Evolutionary conservation across 2,797 vertebrate species (phyloP).

Genomic region (Poecilia picta): DNA sequence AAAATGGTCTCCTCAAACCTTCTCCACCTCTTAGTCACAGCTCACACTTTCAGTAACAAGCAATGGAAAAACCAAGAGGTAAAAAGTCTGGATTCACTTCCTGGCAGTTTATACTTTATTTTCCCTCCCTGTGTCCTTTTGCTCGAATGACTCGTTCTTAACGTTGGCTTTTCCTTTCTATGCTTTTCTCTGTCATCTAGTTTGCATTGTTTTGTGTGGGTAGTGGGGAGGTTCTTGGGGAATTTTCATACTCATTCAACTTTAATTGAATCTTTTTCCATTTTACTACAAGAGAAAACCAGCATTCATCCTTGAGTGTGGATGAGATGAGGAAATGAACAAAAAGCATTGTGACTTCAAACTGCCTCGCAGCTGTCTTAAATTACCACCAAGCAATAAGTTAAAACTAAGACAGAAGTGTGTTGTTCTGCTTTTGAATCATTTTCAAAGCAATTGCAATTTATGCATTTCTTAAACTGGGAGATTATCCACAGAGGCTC

Average conservation of each 20-base stretch:
- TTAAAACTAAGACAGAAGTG: constrained; percentile 17
- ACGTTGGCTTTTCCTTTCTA: constrained; percentile 16
- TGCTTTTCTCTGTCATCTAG: constrained; percentile 7
- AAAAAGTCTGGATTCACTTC: constrained; percentile 40
- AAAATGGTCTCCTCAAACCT: constrained; percentile 16
- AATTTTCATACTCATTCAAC: neutral
- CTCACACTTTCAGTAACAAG: constrained; percentile 29
- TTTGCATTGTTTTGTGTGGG: constrained; percentile 14
- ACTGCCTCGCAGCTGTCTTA: constrained; percentile 18
- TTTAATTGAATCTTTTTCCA: neutral
- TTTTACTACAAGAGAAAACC: neutral
- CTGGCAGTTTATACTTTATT: constrained; percentile 41
- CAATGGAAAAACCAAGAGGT: constrained; percentile 34
- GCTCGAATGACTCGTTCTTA: constrained; percentile 9
- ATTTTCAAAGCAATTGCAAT: constrained; percentile 1
- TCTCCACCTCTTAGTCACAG: constrained; percentile 1
- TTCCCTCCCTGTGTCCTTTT: constrained; percentile 21
- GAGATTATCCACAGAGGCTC: neutral
- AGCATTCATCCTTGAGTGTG: neutral
- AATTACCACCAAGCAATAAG: constrained; percentile 23
- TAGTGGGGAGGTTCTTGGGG: neutral
- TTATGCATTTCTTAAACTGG: constrained; percentile 9
- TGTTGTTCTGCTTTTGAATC: neutral
- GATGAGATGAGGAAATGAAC: constrained; percentile 30
- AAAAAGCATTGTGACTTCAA: constrained; percentile 18